Evolutionary conservation across 2,888 invertebrate genomes (phyloP), one percentile per base, ranked within the genome.

Genomic region (Actias luna): DNA sequence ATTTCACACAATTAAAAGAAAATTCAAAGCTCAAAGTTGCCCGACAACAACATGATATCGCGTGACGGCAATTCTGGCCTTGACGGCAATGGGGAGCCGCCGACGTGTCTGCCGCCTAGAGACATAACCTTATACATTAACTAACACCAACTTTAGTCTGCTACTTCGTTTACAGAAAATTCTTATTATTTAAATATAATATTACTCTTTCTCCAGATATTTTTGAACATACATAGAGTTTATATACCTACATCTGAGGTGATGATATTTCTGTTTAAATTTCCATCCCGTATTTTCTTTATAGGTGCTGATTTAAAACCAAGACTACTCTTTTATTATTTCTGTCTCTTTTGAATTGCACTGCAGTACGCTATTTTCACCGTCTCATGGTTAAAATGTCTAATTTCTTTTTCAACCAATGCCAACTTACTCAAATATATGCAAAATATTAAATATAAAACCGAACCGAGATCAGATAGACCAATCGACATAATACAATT

Each of bases 21-120:
- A 16, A 14, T 29, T 8, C n/a, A 5, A 8, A 55, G 55, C 55
- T 55, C n/a, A 55, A 55, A 29, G 2, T 42, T 61, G 8, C 35
- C 31, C 42, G 57, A 18, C 18, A 29, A 59, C 29, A 61, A 31
- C 42, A 42, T 25, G 5, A 31, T 42, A 29, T 59, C 36, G 61
- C 52, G 25, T 58, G 63, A 61, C 61, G 60, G 14, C 58, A 42
- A 31, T 46, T 35, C 16, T 58, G 60, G 58, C 60, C 63, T 58
- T 61, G 58, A 25, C 55, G 33, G 14, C 36, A n/a, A 59, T 18
- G 35, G 31, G 42, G 46, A 61, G 59, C 35, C 64, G 64, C 61
- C 64, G 59, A 10, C 46, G 27, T 58, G 64, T 64, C 64, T 64
- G 55, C 39, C 64, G 52, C 14, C 61, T 29, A 16, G n/a, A 55